These are phyloP conservation scores for Agrochola macilenta DNA, from an alignment of 2,888 invertebrate species.

Conservation along the genomic window DNA sequence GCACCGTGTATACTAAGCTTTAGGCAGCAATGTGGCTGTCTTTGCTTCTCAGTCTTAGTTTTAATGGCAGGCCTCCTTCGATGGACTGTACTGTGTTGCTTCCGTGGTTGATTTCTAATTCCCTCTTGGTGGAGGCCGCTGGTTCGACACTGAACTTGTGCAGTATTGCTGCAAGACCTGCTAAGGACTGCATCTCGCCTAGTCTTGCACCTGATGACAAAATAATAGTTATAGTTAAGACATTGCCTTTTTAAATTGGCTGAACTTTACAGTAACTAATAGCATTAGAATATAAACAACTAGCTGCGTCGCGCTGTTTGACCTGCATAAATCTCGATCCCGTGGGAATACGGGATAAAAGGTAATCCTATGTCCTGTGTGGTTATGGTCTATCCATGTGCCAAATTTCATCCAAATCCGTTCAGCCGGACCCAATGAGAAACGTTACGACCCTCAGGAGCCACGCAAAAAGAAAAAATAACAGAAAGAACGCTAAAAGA, in stretches of 20 bases:
- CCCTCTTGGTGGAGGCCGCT: slow-evolving; percentile 55
- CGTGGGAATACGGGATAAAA: too few relatives aligned
- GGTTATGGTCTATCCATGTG: too few relatives aligned
- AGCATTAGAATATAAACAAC: background rate
- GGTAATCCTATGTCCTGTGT: too few relatives aligned
- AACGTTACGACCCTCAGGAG: too few relatives aligned
- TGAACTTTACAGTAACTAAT: background rate
- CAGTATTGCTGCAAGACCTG: slow-evolving; percentile 78
- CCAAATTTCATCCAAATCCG: too few relatives aligned
- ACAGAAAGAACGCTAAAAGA: too few relatives aligned
- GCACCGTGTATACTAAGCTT: too few relatives aligned
- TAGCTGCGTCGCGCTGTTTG: too few relatives aligned
- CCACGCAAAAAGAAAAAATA: too few relatives aligned
- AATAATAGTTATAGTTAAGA: background rate
- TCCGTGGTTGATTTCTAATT: slow-evolving; percentile 63
- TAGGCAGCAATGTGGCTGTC: slow-evolving; percentile 1
- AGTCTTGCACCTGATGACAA: slow-evolving; percentile 74
- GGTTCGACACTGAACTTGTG: slow-evolving; percentile 78
- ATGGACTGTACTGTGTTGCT: slow-evolving; percentile 73
- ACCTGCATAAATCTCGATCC: too few relatives aligned
- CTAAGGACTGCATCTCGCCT: slow-evolving; percentile 81
- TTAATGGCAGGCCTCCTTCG: slow-evolving; percentile 71
- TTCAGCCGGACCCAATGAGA: too few relatives aligned
- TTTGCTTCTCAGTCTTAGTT: slow-evolving; percentile 65
- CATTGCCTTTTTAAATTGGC: background rate